Base-by-base conservation (phyloP, 1,140 invertebrate genomes). In the Brachionus sp. region DNA sequence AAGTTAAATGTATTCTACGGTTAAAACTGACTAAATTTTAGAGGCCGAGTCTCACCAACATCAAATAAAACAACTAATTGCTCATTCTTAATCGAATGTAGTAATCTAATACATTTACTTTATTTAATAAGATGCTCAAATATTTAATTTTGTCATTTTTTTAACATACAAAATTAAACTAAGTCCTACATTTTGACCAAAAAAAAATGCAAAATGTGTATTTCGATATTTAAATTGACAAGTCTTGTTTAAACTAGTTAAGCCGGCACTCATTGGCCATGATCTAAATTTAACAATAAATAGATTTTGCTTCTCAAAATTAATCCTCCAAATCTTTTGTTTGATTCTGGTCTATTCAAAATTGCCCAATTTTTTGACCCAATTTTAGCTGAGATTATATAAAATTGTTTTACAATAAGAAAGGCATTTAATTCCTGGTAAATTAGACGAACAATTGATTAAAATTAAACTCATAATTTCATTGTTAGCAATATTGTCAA, bases 211-310 rank as follows among this genome's bases (percentile, higher is more conserved):
- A 57, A 57, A 57, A 57, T 57, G 50, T 57, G 50, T 23, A 57
- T 57, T 57, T 57, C 19, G 50, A 57, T 57, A 57, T 57, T 57
- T 57, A 57, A 57, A 57, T 57, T 57, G 50, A 57, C 50, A 57
- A 57, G 50, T 57, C 16, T 57, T 57, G 50, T 57, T 57, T 57
- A 57, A 57, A 57, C 50, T 19, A 19, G 50, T 10, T 57, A 57
- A 57, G 50, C 50, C 16, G 50, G 50, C 50, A 57, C 16, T 57
- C 19, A 57, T 57, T 57, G 50, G 19, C 50, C 50, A 57, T 57
- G 50, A 57, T n/a, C 50, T 23, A 57, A 57, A 57, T 19, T 25
- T 57, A 23, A 25, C 9, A 57, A 57, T 19, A 19, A 57, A 57
- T 57, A 23, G 50, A 23, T 57, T 50, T 57, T 23, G 50, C 50